Percentiles rank a stretch among this genome's conserved stretches.
Conservation (phyloP, 2,113 vertebrate genomes). For the Pipra filicauda region DNA sequence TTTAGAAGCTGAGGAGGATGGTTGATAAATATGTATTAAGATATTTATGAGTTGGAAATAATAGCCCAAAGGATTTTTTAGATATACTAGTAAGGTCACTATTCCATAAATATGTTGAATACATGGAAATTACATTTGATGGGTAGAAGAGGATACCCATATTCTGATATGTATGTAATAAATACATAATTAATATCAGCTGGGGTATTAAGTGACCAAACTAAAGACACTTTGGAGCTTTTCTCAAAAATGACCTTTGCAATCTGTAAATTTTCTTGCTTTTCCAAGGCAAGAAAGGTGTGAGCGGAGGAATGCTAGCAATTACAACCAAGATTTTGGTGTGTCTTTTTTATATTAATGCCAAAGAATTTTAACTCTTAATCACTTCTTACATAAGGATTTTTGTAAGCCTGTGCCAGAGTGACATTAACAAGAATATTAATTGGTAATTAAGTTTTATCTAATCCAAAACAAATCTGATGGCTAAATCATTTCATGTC, state of each 20-base stretch:
- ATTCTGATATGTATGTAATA: neutral
- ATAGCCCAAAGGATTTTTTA: neutral
- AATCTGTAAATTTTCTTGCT: neutral
- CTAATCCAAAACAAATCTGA: neutral
- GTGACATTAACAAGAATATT: neutral
- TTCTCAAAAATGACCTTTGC: neutral
- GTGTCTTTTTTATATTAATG: neutral
- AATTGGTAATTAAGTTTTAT: conserved; percentile 1
- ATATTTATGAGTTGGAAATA: neutral
- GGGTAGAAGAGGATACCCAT: neutral
- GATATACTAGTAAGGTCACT: neutral
- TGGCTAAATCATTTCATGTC: neutral
- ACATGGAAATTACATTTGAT: neutral
- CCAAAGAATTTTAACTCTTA: neutral
- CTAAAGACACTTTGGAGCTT: neutral
- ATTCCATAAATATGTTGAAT: neutral
- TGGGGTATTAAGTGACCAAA: neutral
- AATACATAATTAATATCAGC: neutral
- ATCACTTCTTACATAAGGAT: neutral
- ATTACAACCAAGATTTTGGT: neutral
- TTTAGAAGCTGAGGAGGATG: neutral
- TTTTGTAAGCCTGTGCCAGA: neutral
- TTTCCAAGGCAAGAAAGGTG: neutral
- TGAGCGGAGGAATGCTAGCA: neutral
- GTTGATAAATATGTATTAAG: neutral